phyloP scores from a whole-genome alignment of 2,113 vertebrate species.

The Cyanoliseus patagonus region DNA sequence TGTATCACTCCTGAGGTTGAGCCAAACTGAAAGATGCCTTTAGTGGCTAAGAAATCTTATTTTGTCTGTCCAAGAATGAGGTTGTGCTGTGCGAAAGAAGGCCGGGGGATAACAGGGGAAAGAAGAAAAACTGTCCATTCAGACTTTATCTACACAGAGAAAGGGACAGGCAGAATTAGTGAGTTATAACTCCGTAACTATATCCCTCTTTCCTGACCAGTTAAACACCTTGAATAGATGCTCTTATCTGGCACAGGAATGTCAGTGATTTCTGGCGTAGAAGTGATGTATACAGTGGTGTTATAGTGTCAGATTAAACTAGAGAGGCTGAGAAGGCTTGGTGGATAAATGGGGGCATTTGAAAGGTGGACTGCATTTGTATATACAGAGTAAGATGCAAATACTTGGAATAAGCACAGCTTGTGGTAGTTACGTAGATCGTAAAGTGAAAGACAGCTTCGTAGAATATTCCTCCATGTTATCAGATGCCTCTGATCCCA shows the following conservation, averaged over 20 bases:
- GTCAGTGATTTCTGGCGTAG: background rate
- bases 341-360: background rate
- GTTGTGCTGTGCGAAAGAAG: background rate
- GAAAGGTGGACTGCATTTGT: background rate
- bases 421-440: background rate
- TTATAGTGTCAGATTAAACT: background rate
- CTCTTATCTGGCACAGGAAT: background rate
- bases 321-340: background rate
- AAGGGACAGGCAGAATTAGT: background rate
- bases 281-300: background rate
- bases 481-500: background rate
- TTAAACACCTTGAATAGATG: background rate
- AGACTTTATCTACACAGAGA: background rate
- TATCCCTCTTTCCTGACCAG: background rate
- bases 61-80: background rate
- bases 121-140: background rate
- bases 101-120: rapidly evolving
- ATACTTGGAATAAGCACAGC: background rate
- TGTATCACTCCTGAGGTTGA: background rate
- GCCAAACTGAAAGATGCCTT: background rate
- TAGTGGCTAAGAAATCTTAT: background rate
- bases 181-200: background rate
- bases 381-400: background rate
- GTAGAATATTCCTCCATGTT: background rate
- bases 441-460: background rate